Percentiles rank a stretch among this genome's conserved stretches.
These are phyloP conservation scores for Rhagophthalmus giganteus DNA, from an alignment of 2,888 invertebrate genomes.

Conservation along the genomic window DNA sequence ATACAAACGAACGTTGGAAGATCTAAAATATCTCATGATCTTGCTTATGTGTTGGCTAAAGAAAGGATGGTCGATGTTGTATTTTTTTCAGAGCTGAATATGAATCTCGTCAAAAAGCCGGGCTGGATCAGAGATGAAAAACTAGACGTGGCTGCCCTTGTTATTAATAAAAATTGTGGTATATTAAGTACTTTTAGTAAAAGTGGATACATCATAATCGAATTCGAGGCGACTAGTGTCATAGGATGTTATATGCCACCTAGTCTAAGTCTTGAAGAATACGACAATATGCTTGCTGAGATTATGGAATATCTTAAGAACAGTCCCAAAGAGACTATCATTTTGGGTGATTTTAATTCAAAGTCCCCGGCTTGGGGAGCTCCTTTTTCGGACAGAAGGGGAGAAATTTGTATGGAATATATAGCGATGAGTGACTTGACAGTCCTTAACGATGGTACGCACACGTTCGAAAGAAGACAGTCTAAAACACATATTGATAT, in stretches of 20 bases:
- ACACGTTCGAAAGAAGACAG: not conserved
- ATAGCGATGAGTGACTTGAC: not conserved
- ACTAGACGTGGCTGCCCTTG: constrained; percentile 1
- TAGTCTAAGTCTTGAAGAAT: not conserved
- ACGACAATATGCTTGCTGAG: not conserved
- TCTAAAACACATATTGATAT: not conserved
- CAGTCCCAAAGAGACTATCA: not conserved
- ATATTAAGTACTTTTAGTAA: not conserved
- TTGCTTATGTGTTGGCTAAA: constrained; percentile 1
- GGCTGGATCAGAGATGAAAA: constrained; percentile 5
- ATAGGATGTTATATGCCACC: not conserved
- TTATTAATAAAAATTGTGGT: not conserved
- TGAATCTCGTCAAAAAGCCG: not conserved
- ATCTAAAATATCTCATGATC: constrained; percentile 2
- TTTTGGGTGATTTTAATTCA: not conserved
- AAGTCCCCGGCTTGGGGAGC: not conserved
- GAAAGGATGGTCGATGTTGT: constrained; percentile 2
- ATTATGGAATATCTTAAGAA: not conserved
- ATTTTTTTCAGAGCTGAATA: constrained; percentile 10
- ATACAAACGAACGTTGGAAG: constrained; percentile 12
- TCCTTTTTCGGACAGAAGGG: not conserved
- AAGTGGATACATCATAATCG: not conserved
- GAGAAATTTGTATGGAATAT: not conserved
- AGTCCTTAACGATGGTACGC: not conserved
- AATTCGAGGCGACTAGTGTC: not conserved